Evolutionary conservation across 2,797 vertebrate species (phyloP).

Genomic region (Microhierax caerulescens): DNA sequence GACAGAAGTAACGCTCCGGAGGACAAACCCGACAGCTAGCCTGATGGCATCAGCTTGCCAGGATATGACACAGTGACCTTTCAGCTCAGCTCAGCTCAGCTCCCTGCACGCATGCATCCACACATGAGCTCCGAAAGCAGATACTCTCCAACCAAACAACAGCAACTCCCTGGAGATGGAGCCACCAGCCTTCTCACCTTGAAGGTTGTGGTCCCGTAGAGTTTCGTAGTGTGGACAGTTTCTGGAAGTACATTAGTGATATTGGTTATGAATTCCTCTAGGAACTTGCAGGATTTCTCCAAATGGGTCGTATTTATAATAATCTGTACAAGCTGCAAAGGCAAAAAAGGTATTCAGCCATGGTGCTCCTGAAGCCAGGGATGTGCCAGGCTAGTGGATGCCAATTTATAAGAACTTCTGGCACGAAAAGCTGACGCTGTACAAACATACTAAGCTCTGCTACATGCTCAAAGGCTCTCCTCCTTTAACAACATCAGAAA

Average conservation of each 20-base stretch:
- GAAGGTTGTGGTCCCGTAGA: slow-evolving; percentile 94
- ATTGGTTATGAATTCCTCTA: slow-evolving; percentile 97
- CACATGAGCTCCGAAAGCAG: fast-evolving
- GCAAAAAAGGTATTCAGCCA: not conserved
- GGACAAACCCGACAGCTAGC: not conserved
- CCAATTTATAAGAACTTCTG: not conserved
- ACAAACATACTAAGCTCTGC: not conserved
- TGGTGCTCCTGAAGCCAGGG: not conserved
- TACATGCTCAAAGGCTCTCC: not conserved
- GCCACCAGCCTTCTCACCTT: slow-evolving; percentile 79
- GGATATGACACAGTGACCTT: fast-evolving
- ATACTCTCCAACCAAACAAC: not conserved
- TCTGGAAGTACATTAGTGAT: slow-evolving; percentile 95
- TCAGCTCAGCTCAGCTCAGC: not conserved
- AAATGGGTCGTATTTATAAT: slow-evolving; percentile 97
- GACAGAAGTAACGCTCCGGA: fast-evolving
- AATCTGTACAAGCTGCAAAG: slow-evolving; percentile 90
- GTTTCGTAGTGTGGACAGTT: slow-evolving; percentile 89
- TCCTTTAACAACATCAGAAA: slow-evolving; percentile 55
- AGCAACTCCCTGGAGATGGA: fast-evolving
- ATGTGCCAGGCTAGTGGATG: not conserved
- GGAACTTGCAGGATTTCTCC: slow-evolving; percentile 92
- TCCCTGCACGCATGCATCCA: not conserved
- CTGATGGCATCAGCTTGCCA: not conserved
- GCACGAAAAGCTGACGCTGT: not conserved